Base-by-base conservation (phyloP, 2,797 vertebrate genomes). In the Spinus olivaceus region DNA sequence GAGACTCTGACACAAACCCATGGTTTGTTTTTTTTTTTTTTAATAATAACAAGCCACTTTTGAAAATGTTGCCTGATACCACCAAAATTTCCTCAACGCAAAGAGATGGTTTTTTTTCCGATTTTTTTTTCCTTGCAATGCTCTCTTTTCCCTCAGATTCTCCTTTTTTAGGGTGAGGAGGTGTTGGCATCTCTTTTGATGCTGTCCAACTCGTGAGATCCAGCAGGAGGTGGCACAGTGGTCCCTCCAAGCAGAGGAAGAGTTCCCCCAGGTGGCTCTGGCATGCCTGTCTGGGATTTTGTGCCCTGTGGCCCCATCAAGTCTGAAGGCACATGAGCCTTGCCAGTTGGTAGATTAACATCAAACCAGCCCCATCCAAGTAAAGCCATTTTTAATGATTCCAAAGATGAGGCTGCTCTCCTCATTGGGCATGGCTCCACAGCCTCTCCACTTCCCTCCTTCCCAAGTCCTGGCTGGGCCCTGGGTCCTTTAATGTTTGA, bases 391-490 rank as follows among this genome's bases (percentile, higher is more conserved):
- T 76, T 69, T 47, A 21, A 13, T 77, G 21, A 19, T 59, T 84
- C 64, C 30, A 42, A 42, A 81, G 22, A 8, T 0, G 2, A 11
- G 41, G 19, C 12, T 1, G 1, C 25, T 44, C 17, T 61, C 32
- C 46, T 72, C 3, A 1, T 24, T 0, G 4, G 47, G 12, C 30
- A 74, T 0, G 0, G 50, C 18, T 73, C 37, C 2, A 1, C 8
- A 59, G 27, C 22, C 14, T 63, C 46, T 78, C 49, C 35, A 39
- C n/a, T 15, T 5, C 14, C 15, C 50, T 67, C 51, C 39, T 70
- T 30, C 49, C 20, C 49, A 60, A 28, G 16, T 8, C 33, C 63
- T 74, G 37, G 14, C 35, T 76, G 44, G 63, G 63, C 19, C 21
- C 37, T 67, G 60, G 54, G 23, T 73, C 41, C 71, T 82, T 50